phyloP scores from a whole-genome alignment of 2,113 vertebrate species.

The Serinus canaria region DNA sequence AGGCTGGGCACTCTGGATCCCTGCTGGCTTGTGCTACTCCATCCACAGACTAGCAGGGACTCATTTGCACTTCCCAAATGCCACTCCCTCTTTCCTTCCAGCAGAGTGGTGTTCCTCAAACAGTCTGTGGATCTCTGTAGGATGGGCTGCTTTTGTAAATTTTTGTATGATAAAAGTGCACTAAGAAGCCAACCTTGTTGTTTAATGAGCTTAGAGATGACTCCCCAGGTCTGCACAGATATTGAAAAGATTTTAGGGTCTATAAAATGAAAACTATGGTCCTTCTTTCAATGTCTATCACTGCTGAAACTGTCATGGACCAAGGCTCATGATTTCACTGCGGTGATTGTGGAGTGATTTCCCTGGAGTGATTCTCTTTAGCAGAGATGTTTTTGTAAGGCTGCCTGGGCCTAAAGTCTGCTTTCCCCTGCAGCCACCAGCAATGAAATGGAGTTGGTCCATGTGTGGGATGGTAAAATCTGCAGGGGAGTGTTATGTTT shows the following conservation, averaged over 20 bases:
- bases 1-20: not conserved
- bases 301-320: not conserved
- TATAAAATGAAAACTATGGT: not conserved
- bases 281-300: not conserved
- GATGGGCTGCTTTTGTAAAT: not conserved
- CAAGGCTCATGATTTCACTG: not conserved
- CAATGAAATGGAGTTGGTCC: not conserved
- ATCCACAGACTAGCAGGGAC: not conserved
- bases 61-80: not conserved
- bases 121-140: not conserved
- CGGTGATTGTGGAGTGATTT: not conserved
- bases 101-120: not conserved
- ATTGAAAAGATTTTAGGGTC: not conserved
- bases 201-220: not conserved
- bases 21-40: not conserved
- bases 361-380: not conserved
- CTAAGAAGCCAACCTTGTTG: not conserved
- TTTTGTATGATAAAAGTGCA: not conserved
- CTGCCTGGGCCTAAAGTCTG: not conserved
- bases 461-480: not conserved
- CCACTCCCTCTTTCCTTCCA: not conserved
- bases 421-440: not conserved
- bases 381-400: not conserved
- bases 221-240: not conserved
- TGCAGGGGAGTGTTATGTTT: not conserved